phyloP scores from a whole-genome alignment of 1,140 invertebrate species.

The Megalopta genalis region DNA sequence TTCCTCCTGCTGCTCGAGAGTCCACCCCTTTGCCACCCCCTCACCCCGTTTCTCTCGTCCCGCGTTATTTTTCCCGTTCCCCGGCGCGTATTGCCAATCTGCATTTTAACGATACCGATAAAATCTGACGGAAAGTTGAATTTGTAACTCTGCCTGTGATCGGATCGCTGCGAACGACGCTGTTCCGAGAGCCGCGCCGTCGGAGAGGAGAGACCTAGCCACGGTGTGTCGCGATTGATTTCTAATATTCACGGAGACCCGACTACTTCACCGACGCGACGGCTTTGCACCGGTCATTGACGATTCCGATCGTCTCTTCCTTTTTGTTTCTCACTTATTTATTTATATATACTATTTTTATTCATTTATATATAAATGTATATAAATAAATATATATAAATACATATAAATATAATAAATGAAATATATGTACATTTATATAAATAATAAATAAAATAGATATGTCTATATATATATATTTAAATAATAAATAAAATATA shows the following conservation, averaged over 20 bases:
- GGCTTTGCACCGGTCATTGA: background rate
- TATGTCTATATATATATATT: no score
- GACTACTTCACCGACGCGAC: background rate
- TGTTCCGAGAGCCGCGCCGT: background rate
- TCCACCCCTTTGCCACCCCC: no score
- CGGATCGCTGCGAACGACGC: background rate
- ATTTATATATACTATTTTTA: no score
- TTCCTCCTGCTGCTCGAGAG: no score
- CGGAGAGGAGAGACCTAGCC: background rate
- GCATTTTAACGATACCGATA: slow-evolving; percentile 71
- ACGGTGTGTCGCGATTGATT: slow-evolving; percentile 27
- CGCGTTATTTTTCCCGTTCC: slow-evolving; percentile 3
- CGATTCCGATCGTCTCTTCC: background rate
- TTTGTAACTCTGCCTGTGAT: slow-evolving; percentile 21
- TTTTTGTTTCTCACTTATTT: no score
- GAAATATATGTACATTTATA: no score
- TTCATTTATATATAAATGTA: no score
- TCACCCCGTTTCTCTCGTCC: no score
- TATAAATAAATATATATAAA: no score
- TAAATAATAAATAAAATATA: no score
- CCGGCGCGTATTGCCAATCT: slow-evolving; percentile 68
- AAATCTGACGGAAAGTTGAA: slow-evolving; percentile 62
- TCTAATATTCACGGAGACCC: slow-evolving; percentile 18
- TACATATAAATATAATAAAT: no score
- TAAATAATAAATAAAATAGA: no score